Percentiles rank a stretch among this genome's conserved stretches.
These are phyloP conservation scores for Yponomeuta malinellus DNA, from an alignment of 2,888 invertebrate genomes.

Conservation along the genomic window DNA sequence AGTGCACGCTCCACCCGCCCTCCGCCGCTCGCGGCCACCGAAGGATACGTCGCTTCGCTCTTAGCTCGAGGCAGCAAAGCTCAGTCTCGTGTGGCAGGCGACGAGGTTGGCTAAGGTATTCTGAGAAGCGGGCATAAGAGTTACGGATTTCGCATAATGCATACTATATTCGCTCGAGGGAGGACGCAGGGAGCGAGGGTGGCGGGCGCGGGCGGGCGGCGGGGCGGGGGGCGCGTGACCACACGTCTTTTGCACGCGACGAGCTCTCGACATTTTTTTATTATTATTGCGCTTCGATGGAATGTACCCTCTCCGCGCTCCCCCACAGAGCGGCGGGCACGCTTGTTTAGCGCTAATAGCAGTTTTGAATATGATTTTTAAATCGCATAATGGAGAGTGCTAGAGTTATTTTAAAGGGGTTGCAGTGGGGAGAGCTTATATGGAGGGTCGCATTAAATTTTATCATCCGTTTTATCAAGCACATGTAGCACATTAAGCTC, in stretches of 20 bases:
- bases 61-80: slow-evolving; percentile 14
- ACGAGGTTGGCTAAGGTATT: slow-evolving; percentile 50
- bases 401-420: slow-evolving; percentile 55
- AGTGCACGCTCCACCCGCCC: slow-evolving; percentile 63
- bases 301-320: slow-evolving; percentile 64
- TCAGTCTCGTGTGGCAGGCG: slow-evolving; percentile 17
- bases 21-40: slow-evolving; percentile 20
- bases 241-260: slow-evolving; percentile 75
- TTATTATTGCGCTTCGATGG: slow-evolving; percentile 75
- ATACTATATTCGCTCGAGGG: slow-evolving; percentile 63
- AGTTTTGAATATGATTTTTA: slow-evolving; percentile 74
- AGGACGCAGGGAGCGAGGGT: slow-evolving; percentile 28
- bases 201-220: slow-evolving; percentile 23
- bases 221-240: slow-evolving; percentile 54
- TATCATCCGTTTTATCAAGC: too few relatives aligned
- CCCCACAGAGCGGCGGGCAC: slow-evolving; percentile 54
- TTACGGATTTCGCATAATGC: slow-evolving; percentile 76
- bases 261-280: slow-evolving; percentile 74
- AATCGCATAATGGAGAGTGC: slow-evolving; percentile 70
- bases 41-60: not conserved
- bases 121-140: slow-evolving; percentile 63
- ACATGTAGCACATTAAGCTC: too few relatives aligned
- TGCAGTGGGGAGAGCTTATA: slow-evolving; percentile 24
- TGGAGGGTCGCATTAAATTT: slow-evolving; percentile 8
- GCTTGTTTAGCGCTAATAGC: slow-evolving; percentile 53